Evolutionary conservation across 2,888 invertebrate genomes (phyloP).

Genomic region (Drosophila macrothrix): DNA sequence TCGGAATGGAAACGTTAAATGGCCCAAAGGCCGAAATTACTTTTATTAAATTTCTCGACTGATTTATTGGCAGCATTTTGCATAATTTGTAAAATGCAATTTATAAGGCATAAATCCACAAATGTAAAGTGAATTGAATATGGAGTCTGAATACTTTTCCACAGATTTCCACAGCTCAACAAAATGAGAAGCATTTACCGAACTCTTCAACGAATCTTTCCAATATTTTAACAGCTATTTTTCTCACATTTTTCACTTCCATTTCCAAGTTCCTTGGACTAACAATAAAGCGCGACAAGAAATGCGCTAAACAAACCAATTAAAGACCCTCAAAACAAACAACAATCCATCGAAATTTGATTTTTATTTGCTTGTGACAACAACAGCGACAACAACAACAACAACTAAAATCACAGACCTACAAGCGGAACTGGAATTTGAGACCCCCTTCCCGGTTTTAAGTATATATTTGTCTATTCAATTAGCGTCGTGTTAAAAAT

Average conservation of each 20-base stretch:
- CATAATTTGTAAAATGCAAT: conserved; percentile 41
- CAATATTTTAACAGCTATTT: background rate
- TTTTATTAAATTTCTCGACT: conserved; percentile 54
- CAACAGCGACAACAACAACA: conserved; percentile 17
- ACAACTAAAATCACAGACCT: conserved; percentile 5
- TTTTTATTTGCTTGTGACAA: conserved; percentile 48
- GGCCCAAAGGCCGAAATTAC: conserved; percentile 52
- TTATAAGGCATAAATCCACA: conserved; percentile 8
- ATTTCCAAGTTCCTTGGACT: conserved; percentile 11
- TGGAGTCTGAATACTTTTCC: background rate
- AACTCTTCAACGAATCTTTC: background rate
- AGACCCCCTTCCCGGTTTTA: conserved; percentile 38
- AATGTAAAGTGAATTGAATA: background rate
- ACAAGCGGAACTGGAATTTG: conserved; percentile 56
- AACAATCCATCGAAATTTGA: conserved; percentile 41
- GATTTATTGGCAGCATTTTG: conserved; percentile 60
- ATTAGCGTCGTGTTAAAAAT: conserved; percentile 74
- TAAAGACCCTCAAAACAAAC: conserved; percentile 54
- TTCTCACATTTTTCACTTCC: background rate
- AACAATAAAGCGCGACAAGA: conserved; percentile 22
- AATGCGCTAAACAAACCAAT: conserved; percentile 71
- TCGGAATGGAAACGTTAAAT: conserved; percentile 30
- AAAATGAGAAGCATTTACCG: background rate
- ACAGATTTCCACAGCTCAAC: background rate
- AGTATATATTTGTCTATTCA: conserved; percentile 75